Evolutionary conservation across 2,888 invertebrate genomes (phyloP).

Genomic region (Argyra leucocephala): DNA sequence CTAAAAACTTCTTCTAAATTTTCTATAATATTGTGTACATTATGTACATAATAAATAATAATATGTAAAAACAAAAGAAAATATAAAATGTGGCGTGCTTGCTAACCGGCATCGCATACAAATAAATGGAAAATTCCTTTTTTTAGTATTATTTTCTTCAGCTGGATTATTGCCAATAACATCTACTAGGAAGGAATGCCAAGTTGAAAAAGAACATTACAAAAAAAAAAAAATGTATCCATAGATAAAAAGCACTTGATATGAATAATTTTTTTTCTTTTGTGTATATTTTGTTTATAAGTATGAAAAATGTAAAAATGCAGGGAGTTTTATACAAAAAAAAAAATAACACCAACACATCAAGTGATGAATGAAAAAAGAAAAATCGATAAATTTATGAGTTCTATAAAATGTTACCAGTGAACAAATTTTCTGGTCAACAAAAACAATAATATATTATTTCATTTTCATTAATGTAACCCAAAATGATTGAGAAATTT

Average conservation of each 20-base stretch:
- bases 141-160: neutral
- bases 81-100: neutral
- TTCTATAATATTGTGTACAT: too few species aligned
- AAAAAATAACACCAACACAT: neutral
- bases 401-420: neutral
- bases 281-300: too few species aligned
- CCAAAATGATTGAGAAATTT: too few species aligned
- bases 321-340: neutral
- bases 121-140: neutral
- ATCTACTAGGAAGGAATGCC: neutral
- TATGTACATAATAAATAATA: neutral
- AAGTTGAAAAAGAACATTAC: too few species aligned
- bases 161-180: neutral
- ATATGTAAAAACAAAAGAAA: neutral
- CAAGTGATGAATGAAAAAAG: neutral
- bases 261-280: neutral
- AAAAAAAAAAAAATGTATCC: neutral
- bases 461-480: too few species aligned
- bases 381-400: conserved; percentile 2
- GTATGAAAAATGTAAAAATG: neutral
- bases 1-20: too few species aligned
- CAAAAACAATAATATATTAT: too few species aligned
- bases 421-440: neutral
- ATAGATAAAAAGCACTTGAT: conserved; percentile 3
- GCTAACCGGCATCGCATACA: neutral